Evolutionary conservation across 2,797 vertebrate species (phyloP), one percentile per base, ranked within the genome.

Genomic region (Lagothrix lagotricha): DNA sequence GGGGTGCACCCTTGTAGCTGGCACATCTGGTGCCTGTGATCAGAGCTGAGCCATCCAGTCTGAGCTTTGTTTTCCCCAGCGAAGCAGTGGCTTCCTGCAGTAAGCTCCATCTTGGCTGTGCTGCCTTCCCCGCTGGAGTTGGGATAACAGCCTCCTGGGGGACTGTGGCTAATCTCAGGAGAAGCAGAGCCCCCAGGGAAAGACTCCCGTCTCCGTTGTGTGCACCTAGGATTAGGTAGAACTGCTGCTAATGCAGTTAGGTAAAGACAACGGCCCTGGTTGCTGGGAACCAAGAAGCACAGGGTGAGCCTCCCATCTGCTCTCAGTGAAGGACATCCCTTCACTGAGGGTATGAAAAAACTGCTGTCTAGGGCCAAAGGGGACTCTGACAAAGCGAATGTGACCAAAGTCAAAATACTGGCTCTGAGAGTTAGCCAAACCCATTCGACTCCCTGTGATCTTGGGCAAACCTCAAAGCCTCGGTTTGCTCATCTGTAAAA

Each of bases 131-230:
- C 11, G 44, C 96, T 75, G 91, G 88, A 90, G 89, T 89, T 89
- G 92, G 92, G 80, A 76, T 87, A 90, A 70, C 50, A 98, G 90
- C 97, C 97, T 98, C 97, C 94, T 96, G 82, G 93, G 93, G 93
- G 96, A 82, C 97, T 94, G 96, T 97, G 97, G 97, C 96, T 86
- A 93, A 98, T 97, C 97, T 95, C 48, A 9, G 79, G 50, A 50
- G 87, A 64, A 90, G 96, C 79, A 20, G 48, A 77, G 64, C 97
- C 98, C 97, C 14, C 64, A 80, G 98, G 98, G 98, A 77, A 98
- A 94, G 97, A 98, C 96, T 95, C 96, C 79, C 90, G 96, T 97
- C 97, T 98, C 84, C 3, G 8, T 22, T 11, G 73, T 95, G 94
- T 93, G 88, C 82, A 80, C 50, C 88, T 39, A 24, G 80, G 94